Evolutionary conservation across 2,888 invertebrate genomes (phyloP), one percentile per base, ranked within the genome.

Genomic region (Cetonia aurata): DNA sequence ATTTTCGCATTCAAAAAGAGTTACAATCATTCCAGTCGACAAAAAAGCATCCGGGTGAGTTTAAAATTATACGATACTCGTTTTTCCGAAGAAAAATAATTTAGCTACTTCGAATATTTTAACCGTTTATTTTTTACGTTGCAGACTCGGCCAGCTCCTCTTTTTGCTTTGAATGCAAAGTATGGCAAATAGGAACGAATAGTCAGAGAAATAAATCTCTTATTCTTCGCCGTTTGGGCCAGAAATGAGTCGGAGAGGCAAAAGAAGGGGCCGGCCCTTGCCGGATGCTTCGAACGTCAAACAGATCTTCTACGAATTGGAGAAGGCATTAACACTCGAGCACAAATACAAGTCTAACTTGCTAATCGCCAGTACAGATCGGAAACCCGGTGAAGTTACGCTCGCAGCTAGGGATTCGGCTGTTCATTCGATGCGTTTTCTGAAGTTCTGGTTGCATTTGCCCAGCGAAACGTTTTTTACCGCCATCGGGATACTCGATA

Each of bases 361-460:
- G 62, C 72, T 77, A 73, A 73, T 75, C 41, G 77, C 78, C 70
- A 74, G 75, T 68, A 72, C 74, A 67, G 75, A 78, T 69, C 80
- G 81, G 66, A 79, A 77, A 74, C 74, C 79, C 77, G 89, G 91
- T 73, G 94, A 94, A 81, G 92, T 93, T 79, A 92, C 93, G 62
- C 89, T 90, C 66, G 91, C 90, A 56, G 91, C 92, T 55, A 88
- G 95, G 52, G 93, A 95, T 85, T 92, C 92, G 75, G 93, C 94
- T 15, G 93, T 93, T 0, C 92, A 93, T 83, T 92, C 93, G 77
- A 86, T 95, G 77, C 89, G 94, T 75, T 94, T 93, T 82, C 88
- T 94, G 75, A 94, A 94, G 84, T 91, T 93, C 79, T 94, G 94
- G 93, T 94, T 91, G 85, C 94, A 94, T 81, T 85, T 94, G 79